These are phyloP conservation scores for Phycodurus eques DNA, from an alignment of 2,113 vertebrate species.

Conservation along the genomic window DNA sequence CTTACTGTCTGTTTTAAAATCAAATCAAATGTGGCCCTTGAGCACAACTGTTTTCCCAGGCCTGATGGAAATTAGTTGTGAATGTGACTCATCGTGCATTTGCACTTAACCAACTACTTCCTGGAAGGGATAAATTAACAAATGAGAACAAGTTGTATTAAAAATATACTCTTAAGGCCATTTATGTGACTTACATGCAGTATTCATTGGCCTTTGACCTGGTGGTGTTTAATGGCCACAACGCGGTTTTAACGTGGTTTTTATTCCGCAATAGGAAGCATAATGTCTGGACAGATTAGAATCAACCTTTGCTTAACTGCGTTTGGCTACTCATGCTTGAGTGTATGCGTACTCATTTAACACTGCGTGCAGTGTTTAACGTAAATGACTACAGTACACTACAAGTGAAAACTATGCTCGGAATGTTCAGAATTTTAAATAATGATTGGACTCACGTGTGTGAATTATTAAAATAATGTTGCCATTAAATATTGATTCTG, in stretches of 20 bases:
- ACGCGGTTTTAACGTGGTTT: neutral
- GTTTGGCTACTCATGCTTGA: neutral
- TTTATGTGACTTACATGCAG: too few relatives aligned
- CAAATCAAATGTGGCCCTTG: too few relatives aligned
- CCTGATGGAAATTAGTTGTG: too few relatives aligned
- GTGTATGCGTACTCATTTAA: neutral
- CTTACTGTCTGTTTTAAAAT: too few relatives aligned
- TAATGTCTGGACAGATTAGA: conserved; percentile 34
- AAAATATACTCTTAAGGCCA: too few relatives aligned
- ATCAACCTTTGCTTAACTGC: conserved; percentile 10
- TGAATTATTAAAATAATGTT: neutral
- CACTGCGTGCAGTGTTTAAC: neutral
- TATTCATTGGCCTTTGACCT: conserved; percentile 1
- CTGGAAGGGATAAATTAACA: too few relatives aligned
- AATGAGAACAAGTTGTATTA: too few relatives aligned
- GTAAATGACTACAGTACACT: neutral
- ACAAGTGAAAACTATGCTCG: neutral
- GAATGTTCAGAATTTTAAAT: neutral
- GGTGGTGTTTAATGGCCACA: conserved; percentile 1
- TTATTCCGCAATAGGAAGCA: conserved; percentile 24
- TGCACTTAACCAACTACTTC: too few relatives aligned
- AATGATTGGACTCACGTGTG: neutral
- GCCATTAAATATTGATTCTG: neutral
- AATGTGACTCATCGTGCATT: too few relatives aligned
- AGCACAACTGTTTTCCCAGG: too few relatives aligned